Conservation (phyloP, 2,797 vertebrate genomes). For the Enteromius viviparus region DNA sequence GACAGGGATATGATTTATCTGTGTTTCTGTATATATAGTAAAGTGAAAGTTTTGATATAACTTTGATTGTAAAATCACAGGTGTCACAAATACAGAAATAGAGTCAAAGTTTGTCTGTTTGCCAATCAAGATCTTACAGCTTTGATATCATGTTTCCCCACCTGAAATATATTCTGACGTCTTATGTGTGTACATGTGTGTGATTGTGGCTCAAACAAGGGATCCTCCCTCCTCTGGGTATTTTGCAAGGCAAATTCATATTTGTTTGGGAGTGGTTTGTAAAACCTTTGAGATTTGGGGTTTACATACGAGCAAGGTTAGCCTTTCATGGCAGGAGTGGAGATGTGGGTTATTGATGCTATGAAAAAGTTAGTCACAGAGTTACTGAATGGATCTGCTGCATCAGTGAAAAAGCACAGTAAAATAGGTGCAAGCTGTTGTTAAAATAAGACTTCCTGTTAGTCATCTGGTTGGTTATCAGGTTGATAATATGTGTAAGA, state of each 20-base stretch:
- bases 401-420: slow-evolving; percentile 15
- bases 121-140: background rate
- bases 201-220: background rate
- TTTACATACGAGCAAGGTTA: background rate
- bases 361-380: background rate
- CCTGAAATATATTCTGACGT: background rate
- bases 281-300: slow-evolving; percentile 18
- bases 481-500: background rate
- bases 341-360: background rate
- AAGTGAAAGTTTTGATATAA: slow-evolving; percentile 7
- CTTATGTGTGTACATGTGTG: slow-evolving; percentile 1
- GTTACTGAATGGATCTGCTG: slow-evolving; percentile 4
- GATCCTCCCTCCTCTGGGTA: background rate
- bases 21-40: background rate
- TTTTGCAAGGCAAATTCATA: slow-evolving; percentile 45
- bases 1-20: background rate
- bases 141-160: background rate
- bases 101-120: background rate
- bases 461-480: background rate
- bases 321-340: background rate
- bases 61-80: slow-evolving; percentile 12
- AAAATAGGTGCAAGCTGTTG: slow-evolving; percentile 25
- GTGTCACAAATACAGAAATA: background rate
- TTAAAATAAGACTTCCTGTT: background rate
- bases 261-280: slow-evolving; percentile 50